phyloP scores from a whole-genome alignment of 1,140 invertebrate genomes.

The Tetramorium simillimum region DNA sequence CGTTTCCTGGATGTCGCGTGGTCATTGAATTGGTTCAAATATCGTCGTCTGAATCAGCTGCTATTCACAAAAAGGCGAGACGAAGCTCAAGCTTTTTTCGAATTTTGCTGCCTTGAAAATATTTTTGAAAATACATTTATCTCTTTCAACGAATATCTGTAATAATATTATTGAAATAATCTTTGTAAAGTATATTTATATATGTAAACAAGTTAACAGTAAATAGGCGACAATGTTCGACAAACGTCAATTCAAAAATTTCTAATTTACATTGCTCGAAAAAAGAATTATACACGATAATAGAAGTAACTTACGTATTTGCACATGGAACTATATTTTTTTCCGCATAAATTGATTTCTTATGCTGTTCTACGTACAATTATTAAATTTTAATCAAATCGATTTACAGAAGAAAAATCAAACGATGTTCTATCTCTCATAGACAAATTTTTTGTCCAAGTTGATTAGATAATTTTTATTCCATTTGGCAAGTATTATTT shows the following conservation, averaged over 20 bases:
- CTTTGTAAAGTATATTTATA: neutral
- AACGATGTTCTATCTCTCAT: neutral
- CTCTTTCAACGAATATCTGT: neutral
- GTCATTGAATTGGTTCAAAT: slow-evolving; percentile 25
- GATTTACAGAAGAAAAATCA: neutral
- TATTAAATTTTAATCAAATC: no score
- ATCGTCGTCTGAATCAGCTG: neutral
- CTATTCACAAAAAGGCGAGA: neutral
- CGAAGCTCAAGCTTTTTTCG: neutral
- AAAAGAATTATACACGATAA: neutral
- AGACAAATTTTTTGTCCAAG: neutral
- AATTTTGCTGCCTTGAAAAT: neutral
- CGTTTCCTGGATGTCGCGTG: slow-evolving; percentile 31
- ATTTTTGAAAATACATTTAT: neutral
- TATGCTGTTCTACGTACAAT: neutral
- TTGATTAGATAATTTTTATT: neutral
- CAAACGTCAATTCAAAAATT: neutral
- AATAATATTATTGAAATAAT: neutral
- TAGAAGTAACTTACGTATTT: neutral
- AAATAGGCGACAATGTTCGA: neutral
- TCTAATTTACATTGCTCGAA: neutral
- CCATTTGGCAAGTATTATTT: neutral
- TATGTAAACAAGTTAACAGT: neutral
- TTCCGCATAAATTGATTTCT: neutral
- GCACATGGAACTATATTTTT: no score